Base-by-base conservation (phyloP, 2,113 vertebrate species). In the Lagopus leucura region DNA sequence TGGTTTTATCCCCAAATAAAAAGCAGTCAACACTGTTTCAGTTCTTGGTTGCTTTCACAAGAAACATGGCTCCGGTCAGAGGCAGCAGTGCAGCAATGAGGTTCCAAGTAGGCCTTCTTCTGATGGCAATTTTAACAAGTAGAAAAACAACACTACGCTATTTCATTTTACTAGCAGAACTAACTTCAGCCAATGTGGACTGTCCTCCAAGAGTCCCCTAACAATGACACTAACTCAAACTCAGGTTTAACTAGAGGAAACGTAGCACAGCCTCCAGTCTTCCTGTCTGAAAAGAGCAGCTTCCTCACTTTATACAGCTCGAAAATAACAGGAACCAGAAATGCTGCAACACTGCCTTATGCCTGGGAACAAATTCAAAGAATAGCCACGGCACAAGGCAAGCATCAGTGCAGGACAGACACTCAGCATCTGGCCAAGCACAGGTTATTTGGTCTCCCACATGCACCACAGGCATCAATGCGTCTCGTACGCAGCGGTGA, bases 1-100 rank as follows among this genome's bases (percentile, higher is more conserved):
- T 61, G 32, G 50, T 67, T 84, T 47, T 38, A 86, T 40, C 13
- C 11, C 10, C 34, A 65, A 71, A 61, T 19, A 76, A 48, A 50
- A 86, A 83, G 14, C 13, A 65, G 40, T 45, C 28, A 28, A 0
- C 0, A 75, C 0, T 54, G 27, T 17, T 52, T 28, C 0, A 0
- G 43, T 15, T 78, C 75, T 72, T 3, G 1, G 15, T 20, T 61
- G 40, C 24, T n/a, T 42, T 78, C 15, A n/a, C 0, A 2, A 91
- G 30, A 78, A 63, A 66, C 82, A 80, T 10, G 77, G 8, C 63
- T 83, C 61, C 55, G 67, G 65, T 47, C 52, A 77, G 65, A 75
- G 72, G 40, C 0, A 1, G 57, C 0, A 32, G 25, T 32, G 67
- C 47, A 92, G 72, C 71, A 88, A 32, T 10, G 16, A 90, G 57